Percentiles rank a stretch among this genome's conserved stretches.
Conservation (phyloP, 2,888 invertebrate species). For the Auanema sp. region DNA sequence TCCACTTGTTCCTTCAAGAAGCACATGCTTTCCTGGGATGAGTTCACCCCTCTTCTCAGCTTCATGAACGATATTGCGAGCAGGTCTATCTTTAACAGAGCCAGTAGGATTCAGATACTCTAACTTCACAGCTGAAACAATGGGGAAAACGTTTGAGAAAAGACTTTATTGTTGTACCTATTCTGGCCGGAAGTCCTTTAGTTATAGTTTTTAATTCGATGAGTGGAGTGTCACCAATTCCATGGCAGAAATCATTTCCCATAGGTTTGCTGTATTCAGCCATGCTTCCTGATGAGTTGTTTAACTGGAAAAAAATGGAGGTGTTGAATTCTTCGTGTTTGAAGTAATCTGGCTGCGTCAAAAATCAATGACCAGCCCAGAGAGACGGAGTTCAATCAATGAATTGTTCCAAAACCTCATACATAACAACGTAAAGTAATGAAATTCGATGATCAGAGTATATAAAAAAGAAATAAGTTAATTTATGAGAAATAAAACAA, state of each 20-base stretch:
- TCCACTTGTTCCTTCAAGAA: slow-evolving; percentile 56
- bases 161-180: slow-evolving; percentile 31
- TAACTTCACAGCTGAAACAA: slow-evolving; percentile 57
- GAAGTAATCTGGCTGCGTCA: no score
- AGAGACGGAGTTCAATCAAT: no score
- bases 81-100: slow-evolving; percentile 60
- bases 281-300: no score
- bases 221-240: slow-evolving; percentile 55
- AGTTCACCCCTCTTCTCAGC: slow-evolving; percentile 31
- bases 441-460: no score
- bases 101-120: slow-evolving; percentile 61
- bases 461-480: no score
- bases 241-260: slow-evolving; percentile 25
- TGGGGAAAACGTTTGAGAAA: background rate
- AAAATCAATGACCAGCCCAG: no score
- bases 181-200: slow-evolving; percentile 47
- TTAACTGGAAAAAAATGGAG: no score
- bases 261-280: slow-evolving; percentile 4
- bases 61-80: slow-evolving; percentile 54
- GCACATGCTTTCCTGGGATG: slow-evolving; percentile 41
- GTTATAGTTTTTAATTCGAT: slow-evolving; percentile 50
- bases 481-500: no score
- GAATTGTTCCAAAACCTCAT: no score
- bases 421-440: no score
- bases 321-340: no score